phyloP scores from a whole-genome alignment of 2,888 invertebrate species.

The Emmelina monodactyla region DNA sequence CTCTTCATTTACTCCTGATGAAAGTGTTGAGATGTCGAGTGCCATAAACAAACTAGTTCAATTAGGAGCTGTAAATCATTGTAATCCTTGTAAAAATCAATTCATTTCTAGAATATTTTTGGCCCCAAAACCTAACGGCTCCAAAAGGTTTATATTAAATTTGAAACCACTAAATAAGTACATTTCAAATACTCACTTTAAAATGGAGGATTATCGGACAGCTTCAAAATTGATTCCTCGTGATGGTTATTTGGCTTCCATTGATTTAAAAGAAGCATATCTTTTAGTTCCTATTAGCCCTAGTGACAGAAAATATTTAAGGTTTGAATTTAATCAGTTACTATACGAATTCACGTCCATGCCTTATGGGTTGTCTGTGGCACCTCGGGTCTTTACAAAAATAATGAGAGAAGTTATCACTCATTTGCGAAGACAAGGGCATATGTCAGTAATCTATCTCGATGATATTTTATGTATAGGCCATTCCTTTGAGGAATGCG shows the following conservation, averaged over 20 bases:
- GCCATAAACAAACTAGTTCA: conserved; percentile 5
- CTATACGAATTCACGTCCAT: conserved; percentile 6
- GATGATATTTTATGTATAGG: conserved; percentile 12
- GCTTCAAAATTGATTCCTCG: background rate
- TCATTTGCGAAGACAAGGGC: conserved; percentile 3
- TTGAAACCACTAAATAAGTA: conserved; percentile 17
- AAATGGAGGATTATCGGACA: conserved; percentile 11
- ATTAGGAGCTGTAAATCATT: conserved; percentile 4
- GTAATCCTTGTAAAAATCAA: conserved; percentile 1
- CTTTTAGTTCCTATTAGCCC: background rate
- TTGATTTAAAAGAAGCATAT: conserved; percentile 3
- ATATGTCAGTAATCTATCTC: conserved; percentile 7
- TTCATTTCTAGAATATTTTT: background rate
- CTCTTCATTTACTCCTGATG: background rate
- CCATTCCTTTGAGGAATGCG: conserved; percentile 7
- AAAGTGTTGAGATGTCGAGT: background rate
- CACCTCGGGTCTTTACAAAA: conserved; percentile 6
- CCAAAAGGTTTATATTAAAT: conserved; percentile 17
- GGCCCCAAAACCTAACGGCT: background rate
- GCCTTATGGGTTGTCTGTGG: conserved; percentile 5
- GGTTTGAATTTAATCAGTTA: conserved; percentile 4
- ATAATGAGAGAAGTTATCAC: conserved; percentile 9
- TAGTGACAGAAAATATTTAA: conserved; percentile 1
- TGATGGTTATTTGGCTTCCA: background rate
- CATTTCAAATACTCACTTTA: conserved; percentile 18